Conservation (phyloP, 1,140 invertebrate species). For the Drosophila nannoptera region DNA sequence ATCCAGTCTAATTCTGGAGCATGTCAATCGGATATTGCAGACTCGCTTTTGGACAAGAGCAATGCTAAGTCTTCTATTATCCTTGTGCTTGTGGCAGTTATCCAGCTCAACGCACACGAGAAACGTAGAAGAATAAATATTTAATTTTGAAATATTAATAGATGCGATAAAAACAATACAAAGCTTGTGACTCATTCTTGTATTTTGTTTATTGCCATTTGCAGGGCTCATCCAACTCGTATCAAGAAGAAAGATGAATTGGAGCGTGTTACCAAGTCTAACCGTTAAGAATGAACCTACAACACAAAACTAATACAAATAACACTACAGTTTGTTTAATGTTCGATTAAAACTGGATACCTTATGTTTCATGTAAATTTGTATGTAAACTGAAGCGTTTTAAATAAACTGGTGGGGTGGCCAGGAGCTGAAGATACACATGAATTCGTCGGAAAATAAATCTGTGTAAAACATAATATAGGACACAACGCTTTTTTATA, state of each 20-base stretch:
- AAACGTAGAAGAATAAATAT: neutral
- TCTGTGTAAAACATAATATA: constrained; percentile 44
- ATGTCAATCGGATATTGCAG: neutral
- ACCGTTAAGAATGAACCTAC: constrained; percentile 89
- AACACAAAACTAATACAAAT: constrained; percentile 50
- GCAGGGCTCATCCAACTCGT: constrained; percentile 98
- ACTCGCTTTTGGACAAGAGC: neutral
- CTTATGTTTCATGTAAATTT: constrained; percentile 44
- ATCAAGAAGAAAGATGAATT: constrained; percentile 99
- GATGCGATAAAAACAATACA: neutral
- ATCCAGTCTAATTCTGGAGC: constrained; percentile 1
- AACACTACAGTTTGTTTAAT: constrained; percentile 48
- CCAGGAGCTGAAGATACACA: constrained; percentile 33
- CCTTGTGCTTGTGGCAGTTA: neutral
- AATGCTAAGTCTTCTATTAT: neutral
- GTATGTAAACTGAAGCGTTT: constrained; percentile 37
- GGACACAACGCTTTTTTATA: constrained; percentile 42
- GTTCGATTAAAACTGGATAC: constrained; percentile 48
- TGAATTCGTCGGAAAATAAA: constrained; percentile 39
- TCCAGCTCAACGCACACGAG: neutral
- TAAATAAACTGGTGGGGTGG: constrained; percentile 28
- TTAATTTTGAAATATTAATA: neutral
- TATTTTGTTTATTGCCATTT: constrained; percentile 69
- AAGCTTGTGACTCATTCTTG: neutral
- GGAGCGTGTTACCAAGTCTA: constrained; percentile 99